Conservation (phyloP, 2,888 invertebrate genomes). For the Pherbina coryleti region DNA sequence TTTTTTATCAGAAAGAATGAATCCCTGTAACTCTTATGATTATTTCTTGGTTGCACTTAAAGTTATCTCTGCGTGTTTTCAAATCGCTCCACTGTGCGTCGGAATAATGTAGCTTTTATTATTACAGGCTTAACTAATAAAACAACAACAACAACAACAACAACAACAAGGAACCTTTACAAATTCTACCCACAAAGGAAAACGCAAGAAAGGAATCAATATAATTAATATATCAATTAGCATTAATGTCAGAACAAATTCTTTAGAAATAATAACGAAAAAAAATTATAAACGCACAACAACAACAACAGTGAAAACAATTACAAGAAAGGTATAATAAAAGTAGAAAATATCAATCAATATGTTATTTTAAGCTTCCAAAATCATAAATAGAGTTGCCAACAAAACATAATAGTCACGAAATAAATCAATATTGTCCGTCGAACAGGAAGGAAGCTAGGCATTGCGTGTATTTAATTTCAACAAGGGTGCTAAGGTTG, state of each 20-base stretch:
- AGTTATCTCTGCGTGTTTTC: no score
- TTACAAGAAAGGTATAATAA: background rate
- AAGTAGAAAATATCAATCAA: background rate
- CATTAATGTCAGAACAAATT: slow-evolving; percentile 1
- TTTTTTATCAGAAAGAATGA: no score
- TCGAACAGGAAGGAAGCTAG: background rate
- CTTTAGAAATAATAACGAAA: background rate
- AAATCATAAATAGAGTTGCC: background rate
- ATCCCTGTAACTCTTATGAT: no score
- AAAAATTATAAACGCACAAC: background rate
- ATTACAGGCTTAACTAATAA: background rate
- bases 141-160: no score
- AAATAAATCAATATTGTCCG: background rate
- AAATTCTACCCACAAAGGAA: background rate
- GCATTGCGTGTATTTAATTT: slow-evolving; percentile 32
- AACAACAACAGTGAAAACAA: no score
- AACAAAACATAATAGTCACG: background rate
- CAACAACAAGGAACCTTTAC: background rate
- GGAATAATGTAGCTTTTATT: background rate
- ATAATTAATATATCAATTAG: background rate
- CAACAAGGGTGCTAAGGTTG: slow-evolving; percentile 30
- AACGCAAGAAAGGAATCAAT: background rate
- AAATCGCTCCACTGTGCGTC: background rate
- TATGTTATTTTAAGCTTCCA: background rate
- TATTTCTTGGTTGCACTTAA: no score